Conservation (phyloP, 2,113 vertebrate species). For the Cyanoderma ruficeps region DNA sequence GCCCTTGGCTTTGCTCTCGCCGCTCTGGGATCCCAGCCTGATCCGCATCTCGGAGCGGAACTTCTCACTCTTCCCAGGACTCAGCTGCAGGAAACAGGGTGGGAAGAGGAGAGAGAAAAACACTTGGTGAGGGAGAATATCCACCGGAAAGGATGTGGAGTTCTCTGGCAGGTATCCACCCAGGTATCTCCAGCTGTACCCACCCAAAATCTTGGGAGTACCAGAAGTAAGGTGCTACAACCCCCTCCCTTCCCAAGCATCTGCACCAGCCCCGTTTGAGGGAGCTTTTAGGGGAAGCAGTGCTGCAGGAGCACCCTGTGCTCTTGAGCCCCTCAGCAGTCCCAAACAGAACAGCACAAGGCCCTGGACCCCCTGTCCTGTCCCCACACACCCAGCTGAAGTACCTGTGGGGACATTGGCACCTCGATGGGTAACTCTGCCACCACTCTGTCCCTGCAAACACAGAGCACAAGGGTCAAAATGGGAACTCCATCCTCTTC, state of each 20-base stretch:
- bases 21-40: neutral
- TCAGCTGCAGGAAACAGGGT: neutral
- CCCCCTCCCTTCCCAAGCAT: neutral
- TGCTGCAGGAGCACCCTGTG: neutral
- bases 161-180: neutral
- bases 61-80: neutral
- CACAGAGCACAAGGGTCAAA: neutral
- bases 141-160: fast-evolving
- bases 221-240: neutral
- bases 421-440: neutral
- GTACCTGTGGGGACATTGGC: neutral
- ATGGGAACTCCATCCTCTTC: neutral
- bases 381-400: neutral
- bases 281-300: neutral
- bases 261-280: fast-evolving
- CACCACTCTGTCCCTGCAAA: constrained; percentile 8
- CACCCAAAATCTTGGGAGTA: neutral
- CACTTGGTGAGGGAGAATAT: fast-evolving
- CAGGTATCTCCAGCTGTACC: fast-evolving
- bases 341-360: fast-evolving
- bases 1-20: neutral
- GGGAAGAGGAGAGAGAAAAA: neutral
- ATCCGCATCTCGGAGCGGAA: neutral
- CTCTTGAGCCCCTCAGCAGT: neutral
- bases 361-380: neutral